Evolutionary conservation across 2,113 vertebrate genomes (phyloP).

Genomic region (Charadrius vociferus): DNA sequence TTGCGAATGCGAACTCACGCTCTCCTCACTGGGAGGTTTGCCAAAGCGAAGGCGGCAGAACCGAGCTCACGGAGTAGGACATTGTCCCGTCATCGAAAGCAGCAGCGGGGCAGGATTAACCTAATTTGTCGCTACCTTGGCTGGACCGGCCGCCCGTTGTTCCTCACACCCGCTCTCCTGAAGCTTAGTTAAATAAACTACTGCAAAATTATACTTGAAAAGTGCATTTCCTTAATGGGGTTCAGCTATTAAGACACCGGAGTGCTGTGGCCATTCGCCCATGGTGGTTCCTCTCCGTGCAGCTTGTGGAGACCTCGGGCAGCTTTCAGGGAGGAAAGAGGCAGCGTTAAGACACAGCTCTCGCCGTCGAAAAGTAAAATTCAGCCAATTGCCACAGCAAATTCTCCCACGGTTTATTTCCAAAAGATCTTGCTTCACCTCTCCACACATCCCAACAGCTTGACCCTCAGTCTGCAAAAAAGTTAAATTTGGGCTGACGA

Average conservation of each 20-base stretch:
- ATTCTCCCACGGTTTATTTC: not conserved
- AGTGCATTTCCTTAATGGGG: not conserved
- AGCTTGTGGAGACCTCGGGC: not conserved
- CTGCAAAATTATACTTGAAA: not conserved
- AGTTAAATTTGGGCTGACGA: not conserved
- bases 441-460: not conserved
- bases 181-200: not conserved
- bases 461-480: not conserved
- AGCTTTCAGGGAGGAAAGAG: not conserved
- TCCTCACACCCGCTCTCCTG: rapidly evolving
- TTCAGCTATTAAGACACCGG: not conserved
- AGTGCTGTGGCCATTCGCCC: rapidly evolving
- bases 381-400: not conserved
- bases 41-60: not conserved
- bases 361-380: not conserved
- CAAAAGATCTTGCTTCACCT: not conserved
- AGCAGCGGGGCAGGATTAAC: not conserved
- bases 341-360: not conserved
- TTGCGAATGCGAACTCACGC: not conserved
- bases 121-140: not conserved
- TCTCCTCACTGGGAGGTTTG: not conserved
- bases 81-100: not conserved
- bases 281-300: rapidly evolving
- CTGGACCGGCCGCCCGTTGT: not conserved
- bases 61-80: not conserved